A percentile compares a stretch with the other conserved stretches of the same genome.
These are phyloP conservation scores for Hypotaenidia okinawae DNA, from an alignment of 2,797 vertebrate genomes.

Conservation along the genomic window DNA sequence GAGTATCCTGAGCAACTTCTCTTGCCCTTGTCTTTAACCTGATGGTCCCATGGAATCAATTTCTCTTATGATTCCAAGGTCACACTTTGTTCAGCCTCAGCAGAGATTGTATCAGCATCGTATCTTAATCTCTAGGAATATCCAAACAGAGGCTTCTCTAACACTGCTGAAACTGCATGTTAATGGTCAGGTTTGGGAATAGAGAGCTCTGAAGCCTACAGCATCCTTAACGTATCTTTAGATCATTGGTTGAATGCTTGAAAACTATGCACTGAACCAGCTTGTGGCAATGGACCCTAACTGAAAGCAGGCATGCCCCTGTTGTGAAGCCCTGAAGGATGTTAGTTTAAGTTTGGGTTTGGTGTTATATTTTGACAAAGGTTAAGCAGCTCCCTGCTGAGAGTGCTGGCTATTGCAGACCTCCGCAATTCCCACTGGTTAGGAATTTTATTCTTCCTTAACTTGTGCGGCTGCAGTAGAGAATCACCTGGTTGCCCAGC, in stretches of 20 bases:
- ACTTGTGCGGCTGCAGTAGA: background rate
- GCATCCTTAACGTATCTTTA: background rate
- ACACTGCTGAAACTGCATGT: background rate
- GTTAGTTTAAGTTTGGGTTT: background rate
- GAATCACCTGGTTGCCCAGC: background rate
- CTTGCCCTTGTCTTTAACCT: background rate
- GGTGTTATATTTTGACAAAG: slow-evolving; percentile 10
- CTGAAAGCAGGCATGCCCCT: background rate
- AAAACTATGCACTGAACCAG: background rate
- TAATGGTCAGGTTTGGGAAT: background rate
- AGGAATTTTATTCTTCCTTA: background rate
- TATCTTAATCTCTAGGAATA: background rate
- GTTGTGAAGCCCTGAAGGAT: background rate
- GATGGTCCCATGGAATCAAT: background rate
- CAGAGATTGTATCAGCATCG: background rate
- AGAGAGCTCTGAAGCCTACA: background rate
- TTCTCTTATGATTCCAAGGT: background rate
- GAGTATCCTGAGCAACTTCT: background rate
- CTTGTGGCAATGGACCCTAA: background rate
- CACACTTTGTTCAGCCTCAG: background rate
- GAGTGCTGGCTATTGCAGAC: background rate
- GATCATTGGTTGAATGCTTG: background rate
- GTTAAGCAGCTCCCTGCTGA: slow-evolving; percentile 30
- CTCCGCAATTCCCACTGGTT: background rate
- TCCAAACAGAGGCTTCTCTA: background rate